Evolutionary conservation across 2,888 invertebrate genomes (phyloP), one percentile per base, ranked within the genome.

Genomic region (Ecdyonurus torrentis): DNA sequence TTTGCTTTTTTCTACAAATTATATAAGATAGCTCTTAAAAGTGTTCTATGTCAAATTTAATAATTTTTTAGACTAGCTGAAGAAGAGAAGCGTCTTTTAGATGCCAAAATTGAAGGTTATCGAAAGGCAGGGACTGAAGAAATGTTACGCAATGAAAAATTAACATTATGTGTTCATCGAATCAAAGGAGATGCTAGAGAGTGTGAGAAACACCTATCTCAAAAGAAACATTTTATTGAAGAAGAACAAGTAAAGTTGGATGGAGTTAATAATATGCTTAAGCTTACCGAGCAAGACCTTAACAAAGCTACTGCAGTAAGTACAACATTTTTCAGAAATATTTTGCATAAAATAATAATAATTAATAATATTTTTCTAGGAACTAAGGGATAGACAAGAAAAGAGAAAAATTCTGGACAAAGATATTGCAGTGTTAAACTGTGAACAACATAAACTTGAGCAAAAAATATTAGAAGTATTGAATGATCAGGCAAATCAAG

Each of bases 401-500:
- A 76, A 74, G 25, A 78, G 78, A 61, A 76, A 75, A 1, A 69
- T 70, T 2, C 67, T 72, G 0, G 74, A 76, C 65, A 77, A 77
- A 62, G 77, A 78, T 59, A 70, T 80, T 3, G 83, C 84, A 18
- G 80, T 78, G 64, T 75, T 81, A 60, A 67, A 70, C 0, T 74
- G 73, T n/a, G 74, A 76, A 59, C 87, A 85, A 70, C 69, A 77
- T 18, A 75, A 77, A 53, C 66, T 85, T 59, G 89, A 91, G 71
- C 83, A 85, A 64, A 75, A 80, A 58, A 82, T 88, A 25, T 70
- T 88, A 3, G 71, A 74, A 22, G 78, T 82, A 64, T 74, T 89
- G 1, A 85, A 87, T 69, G 84, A 85, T 15, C 83, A 85, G 69
- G 72, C 85, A 2, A 78, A 84, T 2, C 83, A 83, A 58, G 85